Evolutionary conservation across 2,113 vertebrate genomes (phyloP), one percentile per base, ranked within the genome.

Genomic region (Cochlearius cochlearius): DNA sequence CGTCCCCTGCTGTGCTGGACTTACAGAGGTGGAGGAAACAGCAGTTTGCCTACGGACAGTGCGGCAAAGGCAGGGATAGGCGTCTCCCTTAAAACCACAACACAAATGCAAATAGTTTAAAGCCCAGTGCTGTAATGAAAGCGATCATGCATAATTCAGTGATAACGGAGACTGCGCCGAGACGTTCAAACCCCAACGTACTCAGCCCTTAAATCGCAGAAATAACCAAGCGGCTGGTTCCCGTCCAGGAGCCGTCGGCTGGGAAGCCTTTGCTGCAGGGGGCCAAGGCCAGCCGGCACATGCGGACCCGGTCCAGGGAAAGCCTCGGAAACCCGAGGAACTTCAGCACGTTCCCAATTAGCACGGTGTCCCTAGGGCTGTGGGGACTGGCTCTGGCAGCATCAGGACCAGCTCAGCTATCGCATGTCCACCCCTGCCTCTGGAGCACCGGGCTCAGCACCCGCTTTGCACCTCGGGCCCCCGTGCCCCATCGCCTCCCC

Each of bases 271-370:
- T n/a, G 32, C 62, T 4, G 0, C 0, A 6, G 52, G 58, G 38
- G 55, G n/a, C 58, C 1, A 7, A 23, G 50, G 39, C 26, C 4
- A 0, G 18, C 2, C 1, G 0, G 49, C 17, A 18, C 15, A 8
- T 4, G 0, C 0, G 2, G 78, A 53, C 2, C 27, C 3, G 1
- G 3, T 2, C n/a, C 52, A n/a, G 66, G 45, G 50, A 74, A 55
- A 68, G 7, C 10, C n/a, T 23, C 1, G 8, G 79, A 17, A 47
- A 27, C 27, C n/a, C 1, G 26, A 15, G 38, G 38, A 41, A 2
- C 20, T 53, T 39, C 68, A 38, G 32, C 74, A 32, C 5, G 5
- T 41, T 20, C 32, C 22, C 6, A 1, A 2, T 2, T 38, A 32
- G 23, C 47, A 50, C 25, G 0, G 2, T 9, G 39, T 55, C 49